Conservation (phyloP, 2,113 vertebrate genomes). For the Loxodonta africana region DNA sequence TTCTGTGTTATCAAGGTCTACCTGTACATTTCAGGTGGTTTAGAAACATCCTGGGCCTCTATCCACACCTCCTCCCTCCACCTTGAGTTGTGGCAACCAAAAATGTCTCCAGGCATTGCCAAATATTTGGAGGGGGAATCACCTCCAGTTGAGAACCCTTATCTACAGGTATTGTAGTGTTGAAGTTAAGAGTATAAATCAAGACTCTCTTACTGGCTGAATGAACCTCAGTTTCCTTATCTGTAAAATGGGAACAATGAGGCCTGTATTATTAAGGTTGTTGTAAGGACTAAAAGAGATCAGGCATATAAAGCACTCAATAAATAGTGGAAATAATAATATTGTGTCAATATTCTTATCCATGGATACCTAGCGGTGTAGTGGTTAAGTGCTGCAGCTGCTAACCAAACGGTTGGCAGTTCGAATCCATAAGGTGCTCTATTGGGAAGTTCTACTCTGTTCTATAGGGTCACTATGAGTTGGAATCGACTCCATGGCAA, state of each 20-base stretch:
- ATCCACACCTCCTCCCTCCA: not conserved
- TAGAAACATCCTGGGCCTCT: constrained; percentile 25
- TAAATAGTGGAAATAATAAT: constrained; percentile 1
- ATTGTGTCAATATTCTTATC: constrained; percentile 10
- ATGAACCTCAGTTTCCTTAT: constrained; percentile 53
- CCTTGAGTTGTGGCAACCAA: constrained; percentile 17
- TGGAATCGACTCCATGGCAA: too few relatives aligned
- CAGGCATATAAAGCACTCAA: constrained; percentile 27
- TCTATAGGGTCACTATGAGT: too few relatives aligned
- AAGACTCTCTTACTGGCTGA: constrained; percentile 20
- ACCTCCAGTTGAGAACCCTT: not conserved
- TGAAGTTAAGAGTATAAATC: constrained; percentile 20
- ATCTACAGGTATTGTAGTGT: not conserved
- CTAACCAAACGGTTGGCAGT: too few relatives aligned
- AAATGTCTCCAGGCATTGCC: not conserved
- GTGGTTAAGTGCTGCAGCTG: too few relatives aligned
- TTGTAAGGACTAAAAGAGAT: constrained; percentile 68
- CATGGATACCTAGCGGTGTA: not conserved
- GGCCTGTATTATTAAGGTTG: constrained; percentile 23
- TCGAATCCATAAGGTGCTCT: too few relatives aligned
- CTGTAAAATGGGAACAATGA: constrained; percentile 61
- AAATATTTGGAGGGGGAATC: not conserved
- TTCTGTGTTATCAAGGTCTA: not conserved
- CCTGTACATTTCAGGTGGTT: not conserved
- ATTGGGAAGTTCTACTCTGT: too few relatives aligned